Evolutionary conservation across 2,888 invertebrate species (phyloP), one percentile per base, ranked within the genome.

Genomic region (Carterocephalus palaemon): DNA sequence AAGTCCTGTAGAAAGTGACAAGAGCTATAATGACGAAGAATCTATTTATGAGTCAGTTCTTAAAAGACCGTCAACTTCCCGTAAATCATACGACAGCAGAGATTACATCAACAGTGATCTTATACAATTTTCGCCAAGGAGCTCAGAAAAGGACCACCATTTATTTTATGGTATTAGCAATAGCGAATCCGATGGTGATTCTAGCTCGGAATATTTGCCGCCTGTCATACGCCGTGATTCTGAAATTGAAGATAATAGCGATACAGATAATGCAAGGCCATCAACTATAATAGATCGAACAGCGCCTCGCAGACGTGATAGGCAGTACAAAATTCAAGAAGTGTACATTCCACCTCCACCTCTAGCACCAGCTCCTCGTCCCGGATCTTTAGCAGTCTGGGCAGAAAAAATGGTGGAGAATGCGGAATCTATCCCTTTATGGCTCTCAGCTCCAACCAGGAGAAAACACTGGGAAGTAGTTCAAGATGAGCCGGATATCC

Each of bases 381-480:
- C 81, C 1, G 71, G 73, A 1, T 81, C 83, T 0, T 48, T 85
- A 19, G 81, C 84, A 0, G 68, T 75, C 13, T 85, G 84, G 85
- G 86, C 85, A 4, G 86, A 85, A 37, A 83, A 84, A 70, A 54
- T 90, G 48, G 72, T 89, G 2, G 84, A 89, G 50, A 89, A 89
- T 51, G 89, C 89, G 1, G 89, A 90, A 59, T 70, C 88, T 2
- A 69, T 90, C 62, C 77, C 89, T 54, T 47, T 73, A 49, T 76
- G 89, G 89, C 51, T 88, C 43, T 80, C 88, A 60, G 70, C 90
- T 65, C 68, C 85, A 47, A 62, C 82, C 49, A 54, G 90, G 67
- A 45, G 86, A 56, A 80, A 74, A 64, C 67, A 85, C 52, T 64
- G 70, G 34, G 73, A 78, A 57, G 57, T 76, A 12, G 45, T 67